Percentiles rank a stretch among this genome's conserved stretches.
Evolutionary conservation across 1,140 invertebrate species (phyloP).

Genomic region (Notospermus geniculatus): DNA sequence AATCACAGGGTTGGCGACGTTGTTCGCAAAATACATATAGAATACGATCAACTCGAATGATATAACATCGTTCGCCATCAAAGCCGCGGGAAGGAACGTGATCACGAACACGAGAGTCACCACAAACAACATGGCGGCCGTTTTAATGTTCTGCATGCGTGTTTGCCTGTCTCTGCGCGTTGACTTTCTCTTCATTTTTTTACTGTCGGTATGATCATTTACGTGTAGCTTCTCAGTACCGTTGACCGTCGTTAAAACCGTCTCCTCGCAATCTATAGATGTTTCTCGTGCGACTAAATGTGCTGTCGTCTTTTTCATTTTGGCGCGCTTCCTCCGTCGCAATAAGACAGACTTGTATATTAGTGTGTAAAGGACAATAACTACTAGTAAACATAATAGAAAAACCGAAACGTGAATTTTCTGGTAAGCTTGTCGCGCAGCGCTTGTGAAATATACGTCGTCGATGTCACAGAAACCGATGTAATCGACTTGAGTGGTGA

Average conservation of each 20-base stretch:
- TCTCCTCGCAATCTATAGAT: conserved; percentile 4
- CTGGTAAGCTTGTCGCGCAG: conserved; percentile 10
- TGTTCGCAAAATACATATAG: conserved; percentile 52
- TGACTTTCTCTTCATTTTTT: conserved; percentile 4
- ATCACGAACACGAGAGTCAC: conserved; percentile 48
- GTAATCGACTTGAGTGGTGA: neutral
- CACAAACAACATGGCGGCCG: conserved; percentile 48
- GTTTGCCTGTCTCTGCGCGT: neutral
- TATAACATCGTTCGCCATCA: conserved; percentile 40
- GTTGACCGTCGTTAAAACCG: neutral
- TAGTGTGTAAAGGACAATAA: conserved; percentile 22
- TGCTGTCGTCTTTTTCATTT: conserved; percentile 17
- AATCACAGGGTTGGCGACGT: conserved; percentile 53
- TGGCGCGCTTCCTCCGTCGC: conserved; percentile 17
- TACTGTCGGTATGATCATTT: neutral
- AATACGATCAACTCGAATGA: conserved; percentile 42
- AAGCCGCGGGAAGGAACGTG: conserved; percentile 45
- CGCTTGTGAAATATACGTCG: neutral
- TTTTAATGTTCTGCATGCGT: conserved; percentile 42
- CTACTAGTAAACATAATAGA: conserved; percentile 20
- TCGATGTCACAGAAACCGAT: neutral
- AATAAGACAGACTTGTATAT: conserved; percentile 22
- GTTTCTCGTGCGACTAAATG: neutral
- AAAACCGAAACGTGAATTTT: conserved; percentile 18
- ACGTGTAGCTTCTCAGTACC: neutral